Base-by-base conservation (phyloP, 2,113 vertebrate species). In the Scytalopus superciliaris region DNA sequence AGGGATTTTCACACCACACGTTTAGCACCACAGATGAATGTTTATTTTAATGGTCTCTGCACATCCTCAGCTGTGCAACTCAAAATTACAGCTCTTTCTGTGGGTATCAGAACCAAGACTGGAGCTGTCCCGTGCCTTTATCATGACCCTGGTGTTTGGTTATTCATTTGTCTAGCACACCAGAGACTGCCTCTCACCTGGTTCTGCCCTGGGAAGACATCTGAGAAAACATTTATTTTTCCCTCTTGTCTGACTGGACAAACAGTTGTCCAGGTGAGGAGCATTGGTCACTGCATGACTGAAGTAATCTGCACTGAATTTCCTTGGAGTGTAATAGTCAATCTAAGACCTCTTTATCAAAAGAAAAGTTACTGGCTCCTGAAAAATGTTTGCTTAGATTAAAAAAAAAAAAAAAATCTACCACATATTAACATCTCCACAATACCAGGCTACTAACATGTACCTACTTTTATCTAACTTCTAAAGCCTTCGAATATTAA, bases 101-200 rank as follows among this genome's bases (percentile, higher is more conserved):
- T 11, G 72, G 28, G 12, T 40, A 68, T 31, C 8, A 23, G 14
- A 73, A 68, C 44, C n/a, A 73, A 74, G 23, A 77, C 3, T 13
- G 0, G 0, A 73, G 24, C 14, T 80, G n/a, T 22, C 21, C 27
- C 1, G 0, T 31, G 30, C 40, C 25, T 77, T 85, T 68, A 8
- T 19, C 10, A 5, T 5, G 53, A 22, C 56, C 31, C 24, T 3
- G 4, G 11, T 31, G 25, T 30, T 67, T 45, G 50, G 24, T 40
- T 67, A 44, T 40, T 64, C 18, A 15, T 30, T 53, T 69, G 12
- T 52, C 16, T 22, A 16, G 49, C 39, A 30, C 15, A 24, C 17
- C 18, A 79, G 14, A 79, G 23, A 19, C 12, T 17, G 27, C 27
- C 9, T 66, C 11, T 60, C 22, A 60, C 16, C 24, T 1, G 1